Evolutionary conservation across 2,888 invertebrate species (phyloP), one percentile per base, ranked within the genome.

Genomic region (Drosophila koepferae): DNA sequence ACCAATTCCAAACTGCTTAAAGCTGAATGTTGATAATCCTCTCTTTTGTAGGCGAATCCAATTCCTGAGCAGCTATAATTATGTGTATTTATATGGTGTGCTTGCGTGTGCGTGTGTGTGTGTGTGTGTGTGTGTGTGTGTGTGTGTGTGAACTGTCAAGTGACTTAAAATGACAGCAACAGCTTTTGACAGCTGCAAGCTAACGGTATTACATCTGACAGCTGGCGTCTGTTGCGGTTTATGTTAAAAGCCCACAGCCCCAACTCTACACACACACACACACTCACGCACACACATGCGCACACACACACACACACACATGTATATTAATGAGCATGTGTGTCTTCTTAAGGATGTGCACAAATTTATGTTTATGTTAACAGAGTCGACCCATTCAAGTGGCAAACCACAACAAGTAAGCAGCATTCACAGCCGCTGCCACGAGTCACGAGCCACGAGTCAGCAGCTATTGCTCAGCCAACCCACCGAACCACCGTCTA

Each of bases 311-410:
- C 10, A 23, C 16, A 48, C 46, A 36, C n/a, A 20, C 18, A 38
- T 56, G 41, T 65, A 34, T 48, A 31, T 59, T 40, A 31, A 43
- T 28, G 43, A 28, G 18, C 58, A 34, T 55, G 59, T 49, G 66
- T 62, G 54, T 59, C 63, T 62, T 66, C 71, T 72, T 76, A 63
- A 65, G 71, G 70, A 79, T 77, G 73, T 70, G 66, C 75, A 71
- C 70, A 79, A 86, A 89, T 86, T 81, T 84, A 86, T 89, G 84
- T 84, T 86, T 81, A 89, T 86, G 85, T 84, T 89, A 86, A 89
- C 89, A 86, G 77, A 89, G 82, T 83, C 79, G 72, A 86, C 74
- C 68, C 89, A 86, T 89, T 86, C 84, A 86, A 89, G 85, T 89
- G 85, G 89, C 87, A 86, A 86, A 73, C 89, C 84, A 76, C 89